Evolutionary conservation across 1,140 invertebrate species (phyloP), one percentile per base, ranked within the genome.

Genomic region (Eriocheir sinensis): DNA sequence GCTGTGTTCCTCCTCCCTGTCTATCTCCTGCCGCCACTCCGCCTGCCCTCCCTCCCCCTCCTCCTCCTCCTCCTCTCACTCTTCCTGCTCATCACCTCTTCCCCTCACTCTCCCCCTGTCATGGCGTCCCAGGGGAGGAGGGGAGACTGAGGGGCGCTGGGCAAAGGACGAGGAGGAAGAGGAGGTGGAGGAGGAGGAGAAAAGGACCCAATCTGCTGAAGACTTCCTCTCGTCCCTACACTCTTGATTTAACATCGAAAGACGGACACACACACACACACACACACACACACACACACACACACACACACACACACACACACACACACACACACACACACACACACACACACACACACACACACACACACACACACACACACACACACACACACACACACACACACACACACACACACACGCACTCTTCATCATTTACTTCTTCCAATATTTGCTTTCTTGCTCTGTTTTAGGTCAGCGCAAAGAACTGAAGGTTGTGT

Each of bases 251-350:
- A 72, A 72, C 60, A 86, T n/a, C 30, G 21, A 30, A 86, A 40
- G 36, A 86, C 30, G 36, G 30, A 86, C 81, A 32, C 15, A 32
- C 3, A 2, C 81, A 85, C 81, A 85, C 81, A 36, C 83, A 81
- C 80, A 81, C 80, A 81, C 80, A 81, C 80, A 81, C 80, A 81
- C 80, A 81, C 80, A 81, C 80, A 72, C 60, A 72, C 60, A 72
- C 80, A 83, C 80, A 83, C 80, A 72, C 60, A 72, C 60, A 72
- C 60, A 72, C 60, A 72, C 60, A 72, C 60, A 72, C 60, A 72
- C 60, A n/a, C n/a, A n/a, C n/a, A n/a, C n/a, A n/a, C n/a, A n/a
- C n/a, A n/a, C n/a, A n/a, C n/a, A n/a, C n/a, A n/a, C n/a, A n/a
- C n/a, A n/a, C n/a, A n/a, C n/a, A n/a, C n/a, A n/a, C n/a, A n/a